A percentile compares a stretch with the other conserved stretches of the same genome.
phyloP scores from a whole-genome alignment of 2,888 invertebrate species.

The Coecobrya sp. region DNA sequence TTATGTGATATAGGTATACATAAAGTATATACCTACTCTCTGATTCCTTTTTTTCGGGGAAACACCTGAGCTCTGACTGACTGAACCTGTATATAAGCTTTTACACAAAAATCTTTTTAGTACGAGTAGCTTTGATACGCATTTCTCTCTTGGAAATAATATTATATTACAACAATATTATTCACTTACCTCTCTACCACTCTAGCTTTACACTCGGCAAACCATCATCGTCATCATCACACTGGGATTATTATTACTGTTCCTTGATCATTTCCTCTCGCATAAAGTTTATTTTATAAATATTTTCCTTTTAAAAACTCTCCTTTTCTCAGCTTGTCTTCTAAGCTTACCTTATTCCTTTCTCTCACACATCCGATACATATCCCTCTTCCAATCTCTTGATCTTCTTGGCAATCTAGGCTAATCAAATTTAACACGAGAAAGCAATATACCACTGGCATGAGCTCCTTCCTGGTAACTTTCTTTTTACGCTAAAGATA shows the following conservation, averaged over 20 bases:
- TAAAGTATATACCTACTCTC: no score
- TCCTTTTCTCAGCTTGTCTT: background rate
- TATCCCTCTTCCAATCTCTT: slow-evolving; percentile 35
- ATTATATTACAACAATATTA: background rate
- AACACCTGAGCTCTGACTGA: background rate
- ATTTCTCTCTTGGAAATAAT: background rate
- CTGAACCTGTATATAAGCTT: background rate
- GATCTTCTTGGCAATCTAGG: slow-evolving; percentile 72
- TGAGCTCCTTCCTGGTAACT: background rate
- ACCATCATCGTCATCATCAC: background rate
- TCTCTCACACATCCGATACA: background rate
- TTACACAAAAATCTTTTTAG: background rate
- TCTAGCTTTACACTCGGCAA: background rate
- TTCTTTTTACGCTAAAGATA: background rate
- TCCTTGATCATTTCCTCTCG: slow-evolving; percentile 10
- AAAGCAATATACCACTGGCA: slow-evolving; percentile 69
- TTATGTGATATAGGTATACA: no score
- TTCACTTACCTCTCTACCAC: background rate
- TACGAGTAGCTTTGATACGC: background rate
- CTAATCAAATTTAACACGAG: slow-evolving; percentile 77
- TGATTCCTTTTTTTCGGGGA: background rate
- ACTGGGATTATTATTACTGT: background rate
- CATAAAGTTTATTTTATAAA: slow-evolving; percentile 43
- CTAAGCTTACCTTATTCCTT: background rate
- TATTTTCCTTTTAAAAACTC: slow-evolving; percentile 16